Percentiles rank a stretch among this genome's conserved stretches.
Evolutionary conservation across 30 jellyfish, hydroid and myxozoan species (phyloP).

Genomic region (Cassiopea andromeda): DNA sequence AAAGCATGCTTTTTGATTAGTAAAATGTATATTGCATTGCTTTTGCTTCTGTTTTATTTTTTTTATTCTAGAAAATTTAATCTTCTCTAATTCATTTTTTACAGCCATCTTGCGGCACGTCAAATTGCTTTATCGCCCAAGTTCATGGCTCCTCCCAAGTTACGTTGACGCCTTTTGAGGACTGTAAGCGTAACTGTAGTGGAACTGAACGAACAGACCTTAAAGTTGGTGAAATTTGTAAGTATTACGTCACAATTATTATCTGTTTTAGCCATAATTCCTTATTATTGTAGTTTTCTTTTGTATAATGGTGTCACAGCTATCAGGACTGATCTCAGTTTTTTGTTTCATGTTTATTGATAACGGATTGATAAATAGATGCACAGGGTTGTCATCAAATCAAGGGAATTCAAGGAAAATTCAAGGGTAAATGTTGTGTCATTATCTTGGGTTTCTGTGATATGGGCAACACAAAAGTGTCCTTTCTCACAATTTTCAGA

Average conservation of each 20-base stretch:
- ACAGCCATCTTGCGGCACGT: slow-evolving; percentile 70
- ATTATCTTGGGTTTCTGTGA: no score
- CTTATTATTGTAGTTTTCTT: not conserved
- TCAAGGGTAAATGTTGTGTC: no score
- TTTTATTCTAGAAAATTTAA: not conserved
- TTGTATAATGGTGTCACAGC: no score
- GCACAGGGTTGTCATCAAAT: no score
- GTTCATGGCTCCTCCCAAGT: slow-evolving; percentile 55
- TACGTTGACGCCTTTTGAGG: slow-evolving; percentile 53
- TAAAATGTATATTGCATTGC: not conserved
- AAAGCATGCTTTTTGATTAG: not conserved
- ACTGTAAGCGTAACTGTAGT: slow-evolving; percentile 60
- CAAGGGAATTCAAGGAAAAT: no score
- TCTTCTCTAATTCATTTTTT: not conserved
- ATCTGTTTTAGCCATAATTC: not conserved
- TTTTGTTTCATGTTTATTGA: no score
- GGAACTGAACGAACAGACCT: slow-evolving; percentile 12
- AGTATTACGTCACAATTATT: not conserved
- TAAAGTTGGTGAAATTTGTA: slow-evolving; percentile 51
- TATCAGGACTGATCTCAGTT: no score
- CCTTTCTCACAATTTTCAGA: no score
- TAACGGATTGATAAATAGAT: no score
- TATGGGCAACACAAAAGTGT: no score
- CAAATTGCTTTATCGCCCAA: slow-evolving; percentile 70
- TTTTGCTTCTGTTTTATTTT: not conserved